Evolutionary conservation across 2,888 invertebrate species (phyloP).

Genomic region (Apomyelois bistriatella): DNA sequence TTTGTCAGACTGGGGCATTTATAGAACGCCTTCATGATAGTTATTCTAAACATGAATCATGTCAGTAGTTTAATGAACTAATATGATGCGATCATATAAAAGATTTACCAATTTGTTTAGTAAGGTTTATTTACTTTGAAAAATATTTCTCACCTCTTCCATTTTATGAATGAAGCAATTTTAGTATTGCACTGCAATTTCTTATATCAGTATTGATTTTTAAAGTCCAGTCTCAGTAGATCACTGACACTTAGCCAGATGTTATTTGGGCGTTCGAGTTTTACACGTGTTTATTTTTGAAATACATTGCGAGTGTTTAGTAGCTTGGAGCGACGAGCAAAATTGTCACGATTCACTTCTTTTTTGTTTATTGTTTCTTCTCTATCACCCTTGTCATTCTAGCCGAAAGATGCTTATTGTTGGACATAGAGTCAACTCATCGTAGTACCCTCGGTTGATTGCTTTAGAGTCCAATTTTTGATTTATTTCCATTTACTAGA

Average conservation of each 20-base stretch:
- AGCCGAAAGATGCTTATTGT: not conserved
- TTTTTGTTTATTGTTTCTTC: not conserved
- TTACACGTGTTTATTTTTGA: conserved; percentile 2
- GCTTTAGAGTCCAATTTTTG: too few relatives aligned
- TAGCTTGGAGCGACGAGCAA: not conserved
- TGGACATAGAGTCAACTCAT: too few relatives aligned
- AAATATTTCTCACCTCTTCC: not conserved
- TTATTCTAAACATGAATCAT: conserved; percentile 1
- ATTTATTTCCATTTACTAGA: too few relatives aligned
- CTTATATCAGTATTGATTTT: not conserved
- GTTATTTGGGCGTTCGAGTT: not conserved
- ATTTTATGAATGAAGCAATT: conserved; percentile 1
- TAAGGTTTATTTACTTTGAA: not conserved
- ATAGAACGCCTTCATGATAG: not conserved
- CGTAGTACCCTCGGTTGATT: too few relatives aligned
- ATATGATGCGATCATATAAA: not conserved
- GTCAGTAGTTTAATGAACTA: conserved; percentile 9
- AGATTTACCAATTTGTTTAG: not conserved
- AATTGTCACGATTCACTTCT: not conserved
- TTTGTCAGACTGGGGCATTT: not conserved
- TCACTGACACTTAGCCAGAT: conserved; percentile 6
- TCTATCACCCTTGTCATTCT: too few relatives aligned
- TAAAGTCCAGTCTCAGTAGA: not conserved
- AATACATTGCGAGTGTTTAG: not conserved
- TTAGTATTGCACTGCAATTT: not conserved